Percentiles rank a stretch among this genome's conserved stretches.
Conservation (phyloP, 2,797 vertebrate genomes). For the Cossypha caffra region DNA sequence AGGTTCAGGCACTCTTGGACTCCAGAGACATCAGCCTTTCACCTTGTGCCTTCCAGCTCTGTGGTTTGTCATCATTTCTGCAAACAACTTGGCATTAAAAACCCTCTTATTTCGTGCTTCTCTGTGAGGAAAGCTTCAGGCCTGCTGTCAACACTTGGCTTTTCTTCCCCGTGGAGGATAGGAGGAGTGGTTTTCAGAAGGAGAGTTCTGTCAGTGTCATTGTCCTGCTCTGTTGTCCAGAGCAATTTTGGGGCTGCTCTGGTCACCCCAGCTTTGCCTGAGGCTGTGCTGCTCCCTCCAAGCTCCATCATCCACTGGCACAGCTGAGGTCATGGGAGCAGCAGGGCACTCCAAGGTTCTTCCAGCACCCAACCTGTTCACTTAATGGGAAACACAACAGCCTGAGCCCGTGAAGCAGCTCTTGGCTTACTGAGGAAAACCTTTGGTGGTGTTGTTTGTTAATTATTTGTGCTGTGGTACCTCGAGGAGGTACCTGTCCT, state of each 20-base stretch:
- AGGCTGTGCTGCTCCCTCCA: background rate
- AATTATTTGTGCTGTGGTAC: background rate
- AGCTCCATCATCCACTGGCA: background rate
- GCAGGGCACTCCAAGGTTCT: background rate
- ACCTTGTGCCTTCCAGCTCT: background rate
- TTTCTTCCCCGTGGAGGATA: background rate
- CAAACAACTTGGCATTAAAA: background rate
- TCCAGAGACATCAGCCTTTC: background rate
- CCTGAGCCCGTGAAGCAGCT: background rate
- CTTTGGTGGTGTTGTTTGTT: background rate
- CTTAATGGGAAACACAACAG: background rate
- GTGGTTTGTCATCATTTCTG: background rate
- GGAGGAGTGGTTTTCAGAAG: background rate
- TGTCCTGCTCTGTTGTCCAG: background rate
- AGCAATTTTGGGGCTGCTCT: background rate
- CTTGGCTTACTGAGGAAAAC: background rate
- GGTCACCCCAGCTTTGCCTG: background rate
- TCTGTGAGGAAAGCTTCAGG: fast-evolving
- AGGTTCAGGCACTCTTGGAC: background rate
- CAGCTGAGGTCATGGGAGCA: background rate
- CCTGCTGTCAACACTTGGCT: background rate
- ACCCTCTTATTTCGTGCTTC: background rate
- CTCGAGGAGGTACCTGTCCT: background rate
- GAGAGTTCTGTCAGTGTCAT: background rate
- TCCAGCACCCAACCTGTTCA: background rate